Conservation (phyloP, 2,113 vertebrate species). For the Esox niger region DNA sequence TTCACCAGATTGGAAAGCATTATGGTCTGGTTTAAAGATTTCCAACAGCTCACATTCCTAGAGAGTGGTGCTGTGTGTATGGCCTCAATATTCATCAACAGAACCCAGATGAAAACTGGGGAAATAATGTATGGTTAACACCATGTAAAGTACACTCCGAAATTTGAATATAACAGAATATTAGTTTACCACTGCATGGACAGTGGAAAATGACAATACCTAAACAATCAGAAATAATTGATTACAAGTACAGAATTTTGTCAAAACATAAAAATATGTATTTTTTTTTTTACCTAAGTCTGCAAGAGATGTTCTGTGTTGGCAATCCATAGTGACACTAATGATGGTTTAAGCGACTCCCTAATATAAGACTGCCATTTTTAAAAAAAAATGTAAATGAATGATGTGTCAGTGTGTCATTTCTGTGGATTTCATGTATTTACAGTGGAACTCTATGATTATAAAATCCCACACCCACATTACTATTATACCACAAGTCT, state of each 20-base stretch:
- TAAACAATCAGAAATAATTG: not conserved
- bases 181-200: no score
- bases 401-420: no score
- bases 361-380: not conserved
- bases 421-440: no score
- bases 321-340: conserved; percentile 28
- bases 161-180: not conserved
- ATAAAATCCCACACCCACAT: no score
- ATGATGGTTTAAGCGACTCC: not conserved
- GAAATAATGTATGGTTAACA: not conserved
- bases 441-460: no score
- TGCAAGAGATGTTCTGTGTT: not conserved
- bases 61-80: not conserved
- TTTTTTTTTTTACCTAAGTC: conserved; percentile 45
- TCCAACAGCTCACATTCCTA: fast-evolving
- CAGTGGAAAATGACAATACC: not conserved
- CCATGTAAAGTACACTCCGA: not conserved
- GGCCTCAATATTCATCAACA: conserved; percentile 1
- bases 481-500: not conserved
- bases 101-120: conserved; percentile 26
- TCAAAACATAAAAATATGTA: conserved; percentile 9
- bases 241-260: no score
- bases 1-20: fast-evolving
- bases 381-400: not conserved
- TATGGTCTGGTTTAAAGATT: fast-evolving